Evolutionary conservation across 1,140 invertebrate genomes (phyloP).

Genomic region (Sesamia nonagrioides): DNA sequence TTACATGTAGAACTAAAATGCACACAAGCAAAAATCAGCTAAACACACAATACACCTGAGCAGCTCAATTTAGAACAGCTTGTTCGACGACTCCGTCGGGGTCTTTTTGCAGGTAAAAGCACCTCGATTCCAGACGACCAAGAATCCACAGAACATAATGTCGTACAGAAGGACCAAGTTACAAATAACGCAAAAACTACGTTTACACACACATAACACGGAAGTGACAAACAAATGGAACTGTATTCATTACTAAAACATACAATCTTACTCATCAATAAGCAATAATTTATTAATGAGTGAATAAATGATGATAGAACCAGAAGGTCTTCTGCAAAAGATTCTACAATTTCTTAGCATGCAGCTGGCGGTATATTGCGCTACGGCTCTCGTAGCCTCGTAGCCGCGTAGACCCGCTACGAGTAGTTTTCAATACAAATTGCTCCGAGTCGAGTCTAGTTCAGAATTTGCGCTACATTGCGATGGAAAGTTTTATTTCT

Average conservation of each 20-base stretch:
- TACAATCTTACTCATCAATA: not conserved
- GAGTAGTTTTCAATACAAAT: constrained; percentile 48
- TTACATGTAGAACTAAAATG: constrained; percentile 7
- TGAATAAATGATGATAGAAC: not conserved
- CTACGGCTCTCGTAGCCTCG: constrained; percentile 26
- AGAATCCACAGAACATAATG: not conserved
- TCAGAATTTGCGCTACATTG: constrained; percentile 44
- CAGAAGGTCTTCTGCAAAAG: not conserved
- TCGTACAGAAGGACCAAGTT: not conserved
- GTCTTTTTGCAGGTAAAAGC: constrained; percentile 33
- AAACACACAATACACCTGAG: constrained; percentile 42
- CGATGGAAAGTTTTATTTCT: constrained; percentile 30
- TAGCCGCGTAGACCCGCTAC: constrained; percentile 44
- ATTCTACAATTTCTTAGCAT: constrained; percentile 10
- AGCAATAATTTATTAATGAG: not conserved
- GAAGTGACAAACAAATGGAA: too few species aligned
- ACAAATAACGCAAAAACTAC: not conserved
- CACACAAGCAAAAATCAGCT: constrained; percentile 40
- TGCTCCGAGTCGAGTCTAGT: constrained; percentile 35
- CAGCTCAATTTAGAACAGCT: constrained; percentile 40
- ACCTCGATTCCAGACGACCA: constrained; percentile 17
- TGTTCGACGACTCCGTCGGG: constrained; percentile 21
- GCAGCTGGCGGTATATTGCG: constrained; percentile 25
- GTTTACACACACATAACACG: not conserved
- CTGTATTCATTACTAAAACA: not conserved